phyloP scores from a whole-genome alignment of 2,888 invertebrate genomes.

The Hirtodrosophila histrioides region DNA sequence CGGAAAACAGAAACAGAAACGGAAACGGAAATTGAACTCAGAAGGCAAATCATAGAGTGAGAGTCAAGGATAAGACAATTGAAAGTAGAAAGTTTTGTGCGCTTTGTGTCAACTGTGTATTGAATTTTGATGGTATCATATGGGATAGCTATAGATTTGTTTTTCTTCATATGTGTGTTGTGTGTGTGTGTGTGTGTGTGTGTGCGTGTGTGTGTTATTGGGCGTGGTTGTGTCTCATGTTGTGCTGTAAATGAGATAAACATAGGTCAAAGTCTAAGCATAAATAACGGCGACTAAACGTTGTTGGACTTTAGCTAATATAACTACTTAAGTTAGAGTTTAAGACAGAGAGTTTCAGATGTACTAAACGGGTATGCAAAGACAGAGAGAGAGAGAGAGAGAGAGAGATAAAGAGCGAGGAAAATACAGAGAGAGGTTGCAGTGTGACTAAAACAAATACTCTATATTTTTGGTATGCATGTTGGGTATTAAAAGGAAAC shows the following conservation, averaged over 20 bases:
- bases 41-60: conserved; percentile 1
- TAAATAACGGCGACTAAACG: conserved; percentile 37
- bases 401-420: conserved; percentile 18
- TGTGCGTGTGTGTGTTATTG: conserved; percentile 1
- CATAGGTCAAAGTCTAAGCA: conserved; percentile 39
- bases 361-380: too few species aligned
- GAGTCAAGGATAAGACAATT: conserved; percentile 26
- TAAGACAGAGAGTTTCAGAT: neutral
- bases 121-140: conserved; percentile 23
- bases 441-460: conserved; percentile 27
- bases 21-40: conserved; percentile 40
- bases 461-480: conserved; percentile 58
- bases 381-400: conserved; percentile 13
- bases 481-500: conserved; percentile 73
- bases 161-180: conserved; percentile 18
- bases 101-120: conserved; percentile 18
- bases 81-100: conserved; percentile 26
- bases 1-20: conserved; percentile 44
- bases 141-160: neutral
- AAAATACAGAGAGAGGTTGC: conserved; percentile 13
- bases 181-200: conserved; percentile 19
- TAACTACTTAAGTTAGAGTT: conserved; percentile 53
- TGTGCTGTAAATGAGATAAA: conserved; percentile 70
- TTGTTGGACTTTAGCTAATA: conserved; percentile 37
- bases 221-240: conserved; percentile 57